A percentile compares a stretch with the other conserved stretches of the same genome.
phyloP scores from a whole-genome alignment of 2,797 vertebrate species.

The Anguilla marmorata region DNA sequence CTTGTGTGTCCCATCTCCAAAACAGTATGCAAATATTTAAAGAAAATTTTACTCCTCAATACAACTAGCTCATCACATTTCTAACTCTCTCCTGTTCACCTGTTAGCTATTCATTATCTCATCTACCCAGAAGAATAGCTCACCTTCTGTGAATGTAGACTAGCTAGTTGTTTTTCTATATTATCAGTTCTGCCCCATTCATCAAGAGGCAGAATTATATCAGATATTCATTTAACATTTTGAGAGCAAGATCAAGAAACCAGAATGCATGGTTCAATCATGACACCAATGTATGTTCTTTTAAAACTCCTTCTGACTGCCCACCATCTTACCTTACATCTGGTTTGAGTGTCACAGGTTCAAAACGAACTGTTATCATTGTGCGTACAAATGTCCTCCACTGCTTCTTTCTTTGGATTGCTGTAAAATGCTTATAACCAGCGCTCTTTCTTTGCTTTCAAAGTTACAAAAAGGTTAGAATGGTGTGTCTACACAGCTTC shows the following conservation, averaged over 20 bases:
- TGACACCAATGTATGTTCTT: background rate
- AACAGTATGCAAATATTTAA: background rate
- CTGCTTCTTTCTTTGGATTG: background rate
- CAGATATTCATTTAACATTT: background rate
- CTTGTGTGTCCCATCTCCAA: background rate
- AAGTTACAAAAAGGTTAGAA: slow-evolving; percentile 20
- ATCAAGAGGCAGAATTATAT: background rate
- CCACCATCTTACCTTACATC: background rate
- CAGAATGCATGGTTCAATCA: background rate
- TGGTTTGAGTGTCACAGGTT: background rate
- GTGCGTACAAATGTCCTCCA: background rate
- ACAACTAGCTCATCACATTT: background rate
- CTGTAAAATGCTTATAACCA: background rate
- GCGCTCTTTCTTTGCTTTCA: background rate
- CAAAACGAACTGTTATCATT: background rate
- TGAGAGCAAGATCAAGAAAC: background rate
- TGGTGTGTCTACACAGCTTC: slow-evolving; percentile 68
- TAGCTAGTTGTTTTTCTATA: background rate
- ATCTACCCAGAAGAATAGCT: background rate
- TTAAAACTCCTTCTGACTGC: background rate
- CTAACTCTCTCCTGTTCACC: background rate
- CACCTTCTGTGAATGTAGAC: background rate
- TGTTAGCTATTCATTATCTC: background rate
- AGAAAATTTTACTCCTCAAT: background rate
- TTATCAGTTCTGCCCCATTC: background rate